These are phyloP conservation scores for Lota lota DNA, from an alignment of 2,113 vertebrate genomes.

Conservation along the genomic window DNA sequence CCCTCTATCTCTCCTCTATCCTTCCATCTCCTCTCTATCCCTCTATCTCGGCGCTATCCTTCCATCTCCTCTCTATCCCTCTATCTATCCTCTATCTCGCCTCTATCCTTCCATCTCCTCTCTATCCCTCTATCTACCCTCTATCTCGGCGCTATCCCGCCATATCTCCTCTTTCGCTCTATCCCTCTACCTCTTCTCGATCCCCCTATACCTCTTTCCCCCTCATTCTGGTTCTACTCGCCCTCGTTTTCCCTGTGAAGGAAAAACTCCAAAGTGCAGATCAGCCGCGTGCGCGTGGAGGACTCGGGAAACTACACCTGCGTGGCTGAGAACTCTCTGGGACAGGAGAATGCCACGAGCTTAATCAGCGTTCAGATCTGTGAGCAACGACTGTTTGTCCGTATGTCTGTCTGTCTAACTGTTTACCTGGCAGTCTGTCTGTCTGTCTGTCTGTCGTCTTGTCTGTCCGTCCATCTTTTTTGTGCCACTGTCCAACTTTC, in stretches of 20 bases:
- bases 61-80: no score
- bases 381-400: slow-evolving; percentile 67
- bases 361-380: slow-evolving; percentile 90
- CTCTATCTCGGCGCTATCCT: no score
- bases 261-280: slow-evolving; percentile 97
- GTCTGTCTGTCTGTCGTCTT: slow-evolving; percentile 14
- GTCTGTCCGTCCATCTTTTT: background rate
- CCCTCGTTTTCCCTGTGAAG: slow-evolving; percentile 59
- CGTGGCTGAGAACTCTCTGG: slow-evolving; percentile 90
- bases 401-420: slow-evolving; percentile 1
- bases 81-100: no score
- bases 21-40: no score
- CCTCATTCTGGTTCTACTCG: slow-evolving; percentile 7
- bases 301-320: slow-evolving; percentile 96
- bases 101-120: no score
- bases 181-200: background rate
- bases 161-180: background rate
- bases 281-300: slow-evolving; percentile 88
- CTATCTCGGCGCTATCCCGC: no score
- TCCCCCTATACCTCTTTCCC: background rate
- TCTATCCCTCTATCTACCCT: no score
- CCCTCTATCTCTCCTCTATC: no score
- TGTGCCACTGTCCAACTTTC: no score
- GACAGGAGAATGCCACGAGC: slow-evolving; percentile 86
- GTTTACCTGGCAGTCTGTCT: background rate